phyloP scores from a whole-genome alignment of 2,888 invertebrate species.

The Temnothorax ravouxi region DNA sequence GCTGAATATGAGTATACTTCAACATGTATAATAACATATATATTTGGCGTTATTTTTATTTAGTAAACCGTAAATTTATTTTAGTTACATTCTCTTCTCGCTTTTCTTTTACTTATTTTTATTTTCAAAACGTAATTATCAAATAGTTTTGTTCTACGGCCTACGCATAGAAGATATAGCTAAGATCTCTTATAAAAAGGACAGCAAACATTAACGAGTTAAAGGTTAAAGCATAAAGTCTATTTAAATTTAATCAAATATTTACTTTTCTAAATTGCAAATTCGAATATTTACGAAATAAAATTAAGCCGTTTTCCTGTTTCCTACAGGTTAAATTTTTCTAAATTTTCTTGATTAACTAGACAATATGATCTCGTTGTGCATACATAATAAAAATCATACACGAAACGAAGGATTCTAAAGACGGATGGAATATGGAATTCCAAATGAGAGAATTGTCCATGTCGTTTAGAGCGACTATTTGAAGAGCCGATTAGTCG shows the following conservation, averaged over 20 bases:
- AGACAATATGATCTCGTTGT: constrained; percentile 69
- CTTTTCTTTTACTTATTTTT: neutral
- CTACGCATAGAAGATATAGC: neutral
- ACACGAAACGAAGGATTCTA: constrained; percentile 66
- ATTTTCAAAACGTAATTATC: neutral
- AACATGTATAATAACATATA: neutral
- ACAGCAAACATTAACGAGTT: neutral
- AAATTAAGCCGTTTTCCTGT: neutral
- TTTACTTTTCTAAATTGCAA: neutral
- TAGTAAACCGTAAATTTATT: neutral
- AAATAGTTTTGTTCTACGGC: neutral
- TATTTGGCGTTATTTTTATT: neutral
- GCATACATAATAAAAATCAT: constrained; percentile 38
- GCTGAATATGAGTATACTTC: neutral
- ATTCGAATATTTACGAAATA: neutral
- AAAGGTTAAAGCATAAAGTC: neutral
- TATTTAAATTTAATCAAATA: neutral
- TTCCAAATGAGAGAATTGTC: constrained; percentile 69
- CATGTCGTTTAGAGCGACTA: constrained; percentile 66
- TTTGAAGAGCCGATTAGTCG: constrained; percentile 77
- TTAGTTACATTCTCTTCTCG: too few species aligned
- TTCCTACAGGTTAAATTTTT: neutral
- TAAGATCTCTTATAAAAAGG: neutral
- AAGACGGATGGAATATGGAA: constrained; percentile 44
- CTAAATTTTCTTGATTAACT: constrained; percentile 68